Evolutionary conservation across 2,888 invertebrate genomes (phyloP), one percentile per base, ranked within the genome.

Genomic region (Ashinkailepas kermadecensis): DNA sequence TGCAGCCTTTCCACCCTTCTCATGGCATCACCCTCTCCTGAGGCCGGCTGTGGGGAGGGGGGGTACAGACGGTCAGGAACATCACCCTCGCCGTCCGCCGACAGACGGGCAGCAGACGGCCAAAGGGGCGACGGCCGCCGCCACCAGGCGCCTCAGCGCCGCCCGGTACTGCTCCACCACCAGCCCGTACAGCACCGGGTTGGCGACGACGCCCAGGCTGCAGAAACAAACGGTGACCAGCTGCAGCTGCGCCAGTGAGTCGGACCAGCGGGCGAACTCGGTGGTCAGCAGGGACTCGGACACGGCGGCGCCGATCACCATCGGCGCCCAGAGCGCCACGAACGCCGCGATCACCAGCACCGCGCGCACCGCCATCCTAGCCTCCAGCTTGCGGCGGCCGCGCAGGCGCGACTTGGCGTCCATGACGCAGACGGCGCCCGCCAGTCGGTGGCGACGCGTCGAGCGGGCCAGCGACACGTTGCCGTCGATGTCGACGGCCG

Each of bases 401-500:
- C 74, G 74, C 39, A 74, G 7, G 4, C 74, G 39, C 18, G 74
- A 39, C 74, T 74, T 74, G 18, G 18, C 18, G 54, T 74, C 13
- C 74, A 74, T 74, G 15, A 74, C 54, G 54, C 74, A 74, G 54
- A 74, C 74, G 39, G 74, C 74, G 12, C 74, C 74, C 7, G 18
- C 74, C 18, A 74, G 74, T 3, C 54, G 74, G 54, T 74, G 39
- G 54, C 13, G 74, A 0, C 54, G 74, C 18, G 74, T 74, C 8
- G 74, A 74, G 18, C 74, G 74, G 0, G 74, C 25, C 18, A 74
- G 4, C 18, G 74, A 13, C 8, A 74, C 74, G 54, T 74, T 74
- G 18, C 74, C 74, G 54, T 74, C 74, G 54, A 74, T 74, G 74
- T 74, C 74, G 54, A 74, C 74, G 10, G 74, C 74, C 15, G 74